Percentiles rank a stretch among this genome's conserved stretches.
Conservation (phyloP, 2,888 invertebrate species). For the Ypsolopha sequella region DNA sequence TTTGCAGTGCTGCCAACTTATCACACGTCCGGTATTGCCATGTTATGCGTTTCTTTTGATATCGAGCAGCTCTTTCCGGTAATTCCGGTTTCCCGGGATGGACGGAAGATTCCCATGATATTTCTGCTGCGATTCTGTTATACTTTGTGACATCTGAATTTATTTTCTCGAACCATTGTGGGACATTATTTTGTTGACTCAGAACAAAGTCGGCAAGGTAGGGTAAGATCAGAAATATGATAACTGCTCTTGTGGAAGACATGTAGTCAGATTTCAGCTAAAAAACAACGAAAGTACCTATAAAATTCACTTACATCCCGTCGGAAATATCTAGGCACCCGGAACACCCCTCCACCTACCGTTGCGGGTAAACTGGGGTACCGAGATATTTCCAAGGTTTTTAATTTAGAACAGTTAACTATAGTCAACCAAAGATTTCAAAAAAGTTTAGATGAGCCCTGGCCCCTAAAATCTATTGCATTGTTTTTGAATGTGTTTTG, state of each 20-base stretch:
- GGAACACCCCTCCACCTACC: too few species aligned
- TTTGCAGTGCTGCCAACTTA: conserved; percentile 23
- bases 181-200: conserved; percentile 17
- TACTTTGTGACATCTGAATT: conserved; percentile 35
- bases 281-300: too few species aligned
- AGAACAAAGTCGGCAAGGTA: conserved; percentile 11
- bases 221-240: conserved; percentile 2
- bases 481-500: too few species aligned
- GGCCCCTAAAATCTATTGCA: too few species aligned
- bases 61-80: conserved; percentile 22
- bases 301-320: neutral
- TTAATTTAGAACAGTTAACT: too few species aligned
- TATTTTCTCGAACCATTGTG: conserved; percentile 31
- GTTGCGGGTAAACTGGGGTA: too few species aligned
- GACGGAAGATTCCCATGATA: conserved; percentile 49
- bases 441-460: too few species aligned
- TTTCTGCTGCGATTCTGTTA: conserved; percentile 37
- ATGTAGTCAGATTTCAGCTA: neutral
- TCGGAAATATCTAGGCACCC: too few species aligned
- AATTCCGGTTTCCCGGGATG: conserved; percentile 31
- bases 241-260: neutral
- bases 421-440: too few species aligned
- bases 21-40: conserved; percentile 43
- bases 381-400: too few species aligned
- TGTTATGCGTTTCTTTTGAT: conserved; percentile 28